Percentiles rank a stretch among this genome's conserved stretches.
Evolutionary conservation across 2,888 invertebrate species (phyloP).

Genomic region (Cistogaster globosa): DNA sequence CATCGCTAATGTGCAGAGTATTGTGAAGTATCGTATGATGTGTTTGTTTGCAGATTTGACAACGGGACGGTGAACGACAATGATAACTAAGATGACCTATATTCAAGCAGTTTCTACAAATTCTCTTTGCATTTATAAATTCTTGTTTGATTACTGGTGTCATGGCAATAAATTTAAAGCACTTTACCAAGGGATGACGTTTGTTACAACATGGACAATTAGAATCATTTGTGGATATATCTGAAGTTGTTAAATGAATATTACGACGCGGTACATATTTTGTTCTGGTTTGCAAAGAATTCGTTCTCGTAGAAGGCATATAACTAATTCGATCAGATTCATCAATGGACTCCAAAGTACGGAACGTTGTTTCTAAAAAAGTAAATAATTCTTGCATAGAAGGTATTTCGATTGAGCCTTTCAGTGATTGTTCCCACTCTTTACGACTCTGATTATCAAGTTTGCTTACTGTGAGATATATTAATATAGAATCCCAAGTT

Average conservation of each 20-base stretch:
- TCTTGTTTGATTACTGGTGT: neutral
- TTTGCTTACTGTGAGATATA: slow-evolving; percentile 25
- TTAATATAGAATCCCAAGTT: slow-evolving; percentile 21
- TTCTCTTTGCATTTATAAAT: too few species aligned
- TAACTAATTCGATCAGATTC: too few species aligned
- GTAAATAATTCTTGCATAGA: neutral
- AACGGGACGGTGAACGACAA: too few species aligned
- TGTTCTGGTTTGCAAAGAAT: neutral
- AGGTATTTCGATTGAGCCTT: slow-evolving; percentile 27
- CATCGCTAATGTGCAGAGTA: too few species aligned
- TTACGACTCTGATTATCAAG: slow-evolving; percentile 39
- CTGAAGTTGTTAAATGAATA: neutral
- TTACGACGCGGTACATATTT: neutral
- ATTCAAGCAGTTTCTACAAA: too few species aligned
- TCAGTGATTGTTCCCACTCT: slow-evolving; percentile 50
- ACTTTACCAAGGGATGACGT: slow-evolving; percentile 21
- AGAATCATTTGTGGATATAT: neutral
- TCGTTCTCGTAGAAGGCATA: neutral
- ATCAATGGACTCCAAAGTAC: neutral
- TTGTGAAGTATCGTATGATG: too few species aligned
- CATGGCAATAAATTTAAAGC: slow-evolving; percentile 41
- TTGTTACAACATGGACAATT: slow-evolving; percentile 32
- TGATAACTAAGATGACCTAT: too few species aligned
- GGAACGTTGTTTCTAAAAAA: slow-evolving; percentile 28
- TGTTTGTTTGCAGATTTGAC: too few species aligned